Percentiles rank a stretch among this genome's conserved stretches.
Conservation (phyloP, 2,888 invertebrate species). For the Drosophila paranaensis region DNA sequence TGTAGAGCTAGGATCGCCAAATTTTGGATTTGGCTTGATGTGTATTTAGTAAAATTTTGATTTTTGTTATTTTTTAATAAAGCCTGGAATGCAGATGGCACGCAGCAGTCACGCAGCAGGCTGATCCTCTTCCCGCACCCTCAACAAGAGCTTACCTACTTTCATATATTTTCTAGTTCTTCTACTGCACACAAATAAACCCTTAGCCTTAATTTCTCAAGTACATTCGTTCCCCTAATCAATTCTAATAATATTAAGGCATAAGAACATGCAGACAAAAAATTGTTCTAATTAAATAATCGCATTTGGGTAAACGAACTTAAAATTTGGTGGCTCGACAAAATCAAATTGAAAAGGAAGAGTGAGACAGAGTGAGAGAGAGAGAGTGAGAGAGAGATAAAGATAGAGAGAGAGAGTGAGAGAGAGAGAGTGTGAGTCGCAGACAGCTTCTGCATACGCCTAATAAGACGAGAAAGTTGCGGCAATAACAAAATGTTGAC, state of each 20-base stretch:
- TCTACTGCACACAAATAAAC: not conserved
- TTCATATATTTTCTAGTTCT: no score
- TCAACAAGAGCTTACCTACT: no score
- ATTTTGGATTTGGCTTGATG: no score
- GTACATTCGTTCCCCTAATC: not conserved
- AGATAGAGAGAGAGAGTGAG: no score
- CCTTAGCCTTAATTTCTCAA: not conserved
- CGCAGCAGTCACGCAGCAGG: no score
- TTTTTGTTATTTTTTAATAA: no score
- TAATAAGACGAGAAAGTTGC: slow-evolving; percentile 44
- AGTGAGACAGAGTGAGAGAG: not conserved
- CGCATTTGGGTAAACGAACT: slow-evolving; percentile 15
- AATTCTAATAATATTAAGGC: slow-evolving; percentile 5
- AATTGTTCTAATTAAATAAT: slow-evolving; percentile 27
- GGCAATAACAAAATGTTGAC: slow-evolving; percentile 73
- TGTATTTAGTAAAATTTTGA: no score
- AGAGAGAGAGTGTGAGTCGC: no score
- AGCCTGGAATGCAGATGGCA: no score
- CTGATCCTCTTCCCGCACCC: no score
- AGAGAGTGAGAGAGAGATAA: not conserved
- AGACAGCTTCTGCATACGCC: slow-evolving; percentile 7
- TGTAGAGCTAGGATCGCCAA: no score
- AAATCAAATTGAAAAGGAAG: slow-evolving; percentile 7
- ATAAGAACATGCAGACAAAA: not conserved
- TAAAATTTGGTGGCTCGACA: slow-evolving; percentile 1